Evolutionary conservation across 2,797 vertebrate species (phyloP).

Genomic region (Artibeus lituratus): DNA sequence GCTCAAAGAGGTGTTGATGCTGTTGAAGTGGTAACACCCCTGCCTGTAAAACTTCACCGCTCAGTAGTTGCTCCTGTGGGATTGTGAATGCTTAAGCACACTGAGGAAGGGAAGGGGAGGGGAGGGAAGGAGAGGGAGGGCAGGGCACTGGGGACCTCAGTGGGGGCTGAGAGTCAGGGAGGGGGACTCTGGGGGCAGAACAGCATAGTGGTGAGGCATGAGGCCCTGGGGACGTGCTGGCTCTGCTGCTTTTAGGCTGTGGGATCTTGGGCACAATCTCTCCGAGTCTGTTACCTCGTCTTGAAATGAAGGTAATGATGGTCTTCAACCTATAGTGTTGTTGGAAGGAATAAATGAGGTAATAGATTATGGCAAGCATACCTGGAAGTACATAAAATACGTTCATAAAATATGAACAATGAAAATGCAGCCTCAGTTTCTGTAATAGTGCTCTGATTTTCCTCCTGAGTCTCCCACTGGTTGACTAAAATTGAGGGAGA

Average conservation of each 20-base stretch:
- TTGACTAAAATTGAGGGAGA: background rate
- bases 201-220: fast-evolving
- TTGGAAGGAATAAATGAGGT: background rate
- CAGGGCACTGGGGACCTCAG: background rate
- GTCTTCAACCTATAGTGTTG: background rate
- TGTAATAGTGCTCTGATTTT: background rate
- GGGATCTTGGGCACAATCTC: background rate
- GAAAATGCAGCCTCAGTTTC: background rate
- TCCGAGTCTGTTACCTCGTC: background rate
- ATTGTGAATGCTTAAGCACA: background rate
- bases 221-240: background rate
- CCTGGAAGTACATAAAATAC: background rate
- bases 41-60: background rate
- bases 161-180: background rate
- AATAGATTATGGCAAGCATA: background rate
- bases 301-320: background rate
- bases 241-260: background rate
- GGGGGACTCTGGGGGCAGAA: background rate
- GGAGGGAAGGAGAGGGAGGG: background rate
- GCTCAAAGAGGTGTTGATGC: background rate
- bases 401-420: background rate
- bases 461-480: background rate
- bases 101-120: background rate
- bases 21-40: background rate
- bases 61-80: background rate